A percentile compares a stretch with the other conserved stretches of the same genome.
These are phyloP conservation scores for Protomyctophum bolini DNA, from an alignment of 2,113 vertebrate species.

Conservation along the genomic window DNA sequence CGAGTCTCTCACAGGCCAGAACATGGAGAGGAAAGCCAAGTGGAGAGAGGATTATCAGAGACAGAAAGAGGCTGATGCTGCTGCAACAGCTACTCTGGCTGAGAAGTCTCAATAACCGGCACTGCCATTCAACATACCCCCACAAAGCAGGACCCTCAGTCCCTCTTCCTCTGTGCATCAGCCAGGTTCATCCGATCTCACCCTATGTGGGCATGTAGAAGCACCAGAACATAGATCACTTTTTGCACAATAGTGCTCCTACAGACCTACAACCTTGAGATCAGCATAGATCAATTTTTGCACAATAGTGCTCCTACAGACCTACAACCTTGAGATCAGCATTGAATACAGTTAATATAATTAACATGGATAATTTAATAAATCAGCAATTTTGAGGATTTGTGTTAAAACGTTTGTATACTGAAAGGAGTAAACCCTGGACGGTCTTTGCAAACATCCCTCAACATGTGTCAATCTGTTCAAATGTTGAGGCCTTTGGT, in stretches of 20 bases:
- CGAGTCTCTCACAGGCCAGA: constrained; percentile 77
- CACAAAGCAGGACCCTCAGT: background rate
- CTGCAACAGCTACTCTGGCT: constrained; percentile 2
- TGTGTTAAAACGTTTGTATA: background rate
- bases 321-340: background rate
- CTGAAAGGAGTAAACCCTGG: background rate
- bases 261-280: background rate
- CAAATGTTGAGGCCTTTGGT: background rate
- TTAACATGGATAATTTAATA: background rate
- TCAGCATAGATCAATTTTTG: background rate
- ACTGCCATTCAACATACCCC: background rate
- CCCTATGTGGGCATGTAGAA: background rate
- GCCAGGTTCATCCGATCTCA: background rate
- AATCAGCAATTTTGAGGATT: background rate
- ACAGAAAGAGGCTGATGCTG: constrained; percentile 14
- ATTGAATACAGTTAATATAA: background rate
- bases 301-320: background rate
- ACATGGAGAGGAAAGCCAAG: constrained; percentile 87
- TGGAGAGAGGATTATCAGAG: constrained; percentile 71
- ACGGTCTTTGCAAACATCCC: background rate
- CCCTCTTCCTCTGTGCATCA: background rate
- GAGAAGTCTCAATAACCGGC: constrained; percentile 67
- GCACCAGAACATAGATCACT: background rate
- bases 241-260: background rate
- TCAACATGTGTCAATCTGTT: too few species aligned